Percentiles rank a stretch among this genome's conserved stretches.
These are phyloP conservation scores for Oxycera nigricornis DNA, from an alignment of 2,888 invertebrate species.

Conservation along the genomic window DNA sequence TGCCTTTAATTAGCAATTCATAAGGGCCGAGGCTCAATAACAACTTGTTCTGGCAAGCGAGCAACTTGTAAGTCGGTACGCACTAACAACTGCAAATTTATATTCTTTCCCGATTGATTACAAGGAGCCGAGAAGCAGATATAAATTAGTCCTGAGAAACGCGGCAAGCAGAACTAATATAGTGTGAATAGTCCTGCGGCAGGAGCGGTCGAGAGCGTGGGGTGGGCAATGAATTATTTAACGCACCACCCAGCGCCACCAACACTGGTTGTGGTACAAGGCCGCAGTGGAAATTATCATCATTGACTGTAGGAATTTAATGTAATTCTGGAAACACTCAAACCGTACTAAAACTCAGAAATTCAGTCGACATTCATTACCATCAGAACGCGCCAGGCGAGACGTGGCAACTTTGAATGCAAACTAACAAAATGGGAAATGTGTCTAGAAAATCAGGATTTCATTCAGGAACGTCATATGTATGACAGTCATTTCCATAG, in stretches of 20 bases:
- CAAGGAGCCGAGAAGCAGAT: conserved; percentile 9
- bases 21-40: not conserved
- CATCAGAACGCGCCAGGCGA: not conserved
- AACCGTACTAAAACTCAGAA: not conserved
- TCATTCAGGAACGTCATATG: no score
- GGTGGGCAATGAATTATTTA: conserved; percentile 19
- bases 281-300: not conserved
- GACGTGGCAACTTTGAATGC: not conserved
- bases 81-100: conserved; percentile 33
- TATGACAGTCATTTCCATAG: no score
- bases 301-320: not conserved
- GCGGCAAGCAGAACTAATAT: no score
- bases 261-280: not conserved
- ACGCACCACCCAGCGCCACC: not conserved
- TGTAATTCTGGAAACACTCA: not conserved
- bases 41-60: not conserved
- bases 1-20: conserved; percentile 40
- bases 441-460: no score
- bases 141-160: conserved; percentile 16
- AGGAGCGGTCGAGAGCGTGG: not conserved
- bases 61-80: conserved; percentile 12
- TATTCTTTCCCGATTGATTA: conserved; percentile 29
- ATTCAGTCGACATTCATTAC: not conserved
- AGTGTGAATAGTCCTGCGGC: not conserved
- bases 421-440: not conserved